Evolutionary conservation across 2,888 invertebrate species (phyloP), one percentile per base, ranked within the genome.

Genomic region (Neoaliturus tenellus): DNA sequence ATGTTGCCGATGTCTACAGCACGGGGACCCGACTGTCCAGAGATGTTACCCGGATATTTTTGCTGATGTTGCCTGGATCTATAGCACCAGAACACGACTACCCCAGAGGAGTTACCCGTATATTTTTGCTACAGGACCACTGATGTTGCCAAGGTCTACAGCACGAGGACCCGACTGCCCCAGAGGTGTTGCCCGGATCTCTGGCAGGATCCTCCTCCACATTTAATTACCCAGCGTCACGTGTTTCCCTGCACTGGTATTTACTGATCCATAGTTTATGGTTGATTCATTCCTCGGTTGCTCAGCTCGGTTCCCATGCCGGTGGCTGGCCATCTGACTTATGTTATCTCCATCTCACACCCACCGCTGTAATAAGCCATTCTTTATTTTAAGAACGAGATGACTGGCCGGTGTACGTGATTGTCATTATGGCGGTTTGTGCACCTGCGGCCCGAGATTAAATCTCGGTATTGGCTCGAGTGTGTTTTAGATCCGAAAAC

Each of bases 191-290:
- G 44, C 73, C 73, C 48, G 44, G 69, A 35, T 69, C 10, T 69
- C 20, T 75, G 17, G 39, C 73, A 23, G 73, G 73, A 25, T 28
- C 78, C 78, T 78, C 78, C 78, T 78, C 51, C 78, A 28, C 73
- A 75, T 75, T 75, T 75, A 75, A 75, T 75, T 75, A 75, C 73
- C 28, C 0, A 44, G 48, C 78, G n/a, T 55, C 78, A 75, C 75
- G 75, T 75, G 75, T 75, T 69, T 48, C 75, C 48, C 33, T 78
- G 78, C 78, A 78, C 78, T 55, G 78, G 78, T 78, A 78, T 78
- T 78, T 78, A 78, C 78, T 55, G 73, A 78, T 78, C 75, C n/a
- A 78, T 33, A 33, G 33, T 78, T 78, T 78, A 78, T 78, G 51
- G 51, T 1, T 55, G 78, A 78, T 55, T 51, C 78, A 55, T 25